Percentiles rank a stretch among this genome's conserved stretches.
These are phyloP conservation scores for Tetramorium simillimum DNA, from an alignment of 1,140 invertebrate species.

Conservation along the genomic window DNA sequence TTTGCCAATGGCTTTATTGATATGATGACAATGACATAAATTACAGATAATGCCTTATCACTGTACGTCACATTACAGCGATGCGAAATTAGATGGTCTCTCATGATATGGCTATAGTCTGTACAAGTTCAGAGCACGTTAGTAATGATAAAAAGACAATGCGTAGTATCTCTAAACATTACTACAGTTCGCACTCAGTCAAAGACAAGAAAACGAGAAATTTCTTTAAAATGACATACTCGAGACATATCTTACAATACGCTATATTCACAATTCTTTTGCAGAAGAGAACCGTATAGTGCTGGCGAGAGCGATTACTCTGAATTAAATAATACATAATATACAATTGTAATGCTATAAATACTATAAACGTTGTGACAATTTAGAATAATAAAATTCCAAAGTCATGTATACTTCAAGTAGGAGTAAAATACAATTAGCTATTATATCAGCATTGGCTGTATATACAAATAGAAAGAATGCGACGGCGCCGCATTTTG, in stretches of 20 bases:
- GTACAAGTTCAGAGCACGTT: neutral
- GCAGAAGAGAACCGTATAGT: neutral
- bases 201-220: neutral
- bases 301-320: neutral
- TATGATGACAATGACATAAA: constrained; percentile 66
- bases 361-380: constrained; percentile 12
- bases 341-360: constrained; percentile 26
- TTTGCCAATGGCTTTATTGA: constrained; percentile 62
- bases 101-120: constrained; percentile 8
- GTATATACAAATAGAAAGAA: constrained; percentile 30
- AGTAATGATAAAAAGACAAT: neutral
- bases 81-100: constrained; percentile 12
- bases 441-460: neutral
- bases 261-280: constrained; percentile 8
- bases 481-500: neutral
- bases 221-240: neutral
- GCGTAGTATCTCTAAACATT: neutral
- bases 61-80: neutral
- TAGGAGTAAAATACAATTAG: neutral
- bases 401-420: neutral
- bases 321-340: constrained; percentile 30
- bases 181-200: neutral
- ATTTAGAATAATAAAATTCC: neutral
- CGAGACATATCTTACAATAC: neutral
- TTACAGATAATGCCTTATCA: constrained; percentile 22